phyloP scores from a whole-genome alignment of 2,113 vertebrate genomes.

The Oreamnos americanus region DNA sequence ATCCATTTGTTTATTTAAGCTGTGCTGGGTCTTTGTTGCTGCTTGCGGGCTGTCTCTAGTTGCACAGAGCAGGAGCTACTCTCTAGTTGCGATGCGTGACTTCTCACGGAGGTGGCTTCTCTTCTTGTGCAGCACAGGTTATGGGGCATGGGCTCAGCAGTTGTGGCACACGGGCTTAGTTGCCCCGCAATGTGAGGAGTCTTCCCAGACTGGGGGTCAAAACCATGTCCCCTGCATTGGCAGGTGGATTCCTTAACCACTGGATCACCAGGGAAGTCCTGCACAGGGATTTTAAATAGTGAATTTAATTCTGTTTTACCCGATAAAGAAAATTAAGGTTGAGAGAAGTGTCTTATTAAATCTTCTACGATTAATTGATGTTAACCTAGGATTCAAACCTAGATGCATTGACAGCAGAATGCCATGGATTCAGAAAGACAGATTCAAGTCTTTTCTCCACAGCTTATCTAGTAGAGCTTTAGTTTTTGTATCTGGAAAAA shows the following conservation, averaged over 20 bases:
- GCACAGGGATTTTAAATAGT: neutral
- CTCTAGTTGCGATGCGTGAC: accelerated
- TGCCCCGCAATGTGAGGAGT: neutral
- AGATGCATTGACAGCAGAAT: neutral
- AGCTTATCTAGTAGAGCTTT: neutral
- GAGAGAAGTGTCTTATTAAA: neutral
- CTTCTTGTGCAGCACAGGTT: neutral
- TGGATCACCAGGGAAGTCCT: neutral
- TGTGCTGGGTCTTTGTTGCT: neutral
- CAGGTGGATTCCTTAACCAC: neutral
- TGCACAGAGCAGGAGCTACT: neutral
- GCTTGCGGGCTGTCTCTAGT: neutral
- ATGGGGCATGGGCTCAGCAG: accelerated
- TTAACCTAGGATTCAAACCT: neutral
- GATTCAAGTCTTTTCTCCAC: neutral
- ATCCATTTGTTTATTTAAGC: neutral
- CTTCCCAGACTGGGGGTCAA: accelerated
- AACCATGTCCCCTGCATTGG: neutral
- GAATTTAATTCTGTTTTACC: neutral
- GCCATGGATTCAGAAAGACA: neutral
- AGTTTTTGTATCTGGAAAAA: neutral
- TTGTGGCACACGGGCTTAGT: neutral
- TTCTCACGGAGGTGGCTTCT: neutral
- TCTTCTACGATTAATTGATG: neutral
- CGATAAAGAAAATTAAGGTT: neutral